Conservation (phyloP, 2,113 vertebrate genomes). For the Stictonetta naevosa region DNA sequence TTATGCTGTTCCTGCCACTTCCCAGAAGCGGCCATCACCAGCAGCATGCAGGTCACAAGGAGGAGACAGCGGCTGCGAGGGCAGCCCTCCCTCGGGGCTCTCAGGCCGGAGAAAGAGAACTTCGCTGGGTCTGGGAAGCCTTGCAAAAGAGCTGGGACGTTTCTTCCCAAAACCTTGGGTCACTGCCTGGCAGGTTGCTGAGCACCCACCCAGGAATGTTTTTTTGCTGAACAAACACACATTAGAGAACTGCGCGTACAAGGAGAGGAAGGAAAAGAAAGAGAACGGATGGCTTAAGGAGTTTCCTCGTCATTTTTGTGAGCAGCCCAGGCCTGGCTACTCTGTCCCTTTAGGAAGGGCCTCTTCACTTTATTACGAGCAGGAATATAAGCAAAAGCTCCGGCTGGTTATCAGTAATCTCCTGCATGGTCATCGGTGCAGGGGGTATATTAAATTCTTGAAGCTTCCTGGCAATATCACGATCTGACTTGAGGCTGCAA, state of each 20-base stretch:
- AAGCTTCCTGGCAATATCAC: constrained; percentile 18
- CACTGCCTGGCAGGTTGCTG: neutral
- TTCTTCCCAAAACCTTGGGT: constrained; percentile 3
- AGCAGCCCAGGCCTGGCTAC: neutral
- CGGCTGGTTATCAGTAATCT: constrained; percentile 55
- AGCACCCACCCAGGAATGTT: neutral
- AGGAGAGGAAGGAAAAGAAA: constrained; percentile 11
- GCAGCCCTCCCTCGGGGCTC: neutral
- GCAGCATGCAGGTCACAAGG: neutral
- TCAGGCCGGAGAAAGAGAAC: constrained; percentile 36
- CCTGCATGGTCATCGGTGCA: constrained; percentile 18
- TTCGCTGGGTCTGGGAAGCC: constrained; percentile 23
- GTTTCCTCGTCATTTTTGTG: constrained; percentile 14
- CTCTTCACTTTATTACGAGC: constrained; percentile 13
- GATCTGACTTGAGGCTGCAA: neutral
- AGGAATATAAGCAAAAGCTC: neutral
- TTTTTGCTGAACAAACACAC: neutral
- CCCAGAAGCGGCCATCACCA: neutral
- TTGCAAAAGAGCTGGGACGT: constrained; percentile 15
- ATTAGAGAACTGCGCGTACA: neutral
- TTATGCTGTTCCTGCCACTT: neutral
- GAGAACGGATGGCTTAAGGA: neutral
- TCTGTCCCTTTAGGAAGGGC: constrained; percentile 10
- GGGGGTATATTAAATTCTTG: constrained; percentile 48
- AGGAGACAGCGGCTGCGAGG: too few species aligned